phyloP scores from a whole-genome alignment of 1,140 invertebrate genomes.

The Trichonephila clavata region DNA sequence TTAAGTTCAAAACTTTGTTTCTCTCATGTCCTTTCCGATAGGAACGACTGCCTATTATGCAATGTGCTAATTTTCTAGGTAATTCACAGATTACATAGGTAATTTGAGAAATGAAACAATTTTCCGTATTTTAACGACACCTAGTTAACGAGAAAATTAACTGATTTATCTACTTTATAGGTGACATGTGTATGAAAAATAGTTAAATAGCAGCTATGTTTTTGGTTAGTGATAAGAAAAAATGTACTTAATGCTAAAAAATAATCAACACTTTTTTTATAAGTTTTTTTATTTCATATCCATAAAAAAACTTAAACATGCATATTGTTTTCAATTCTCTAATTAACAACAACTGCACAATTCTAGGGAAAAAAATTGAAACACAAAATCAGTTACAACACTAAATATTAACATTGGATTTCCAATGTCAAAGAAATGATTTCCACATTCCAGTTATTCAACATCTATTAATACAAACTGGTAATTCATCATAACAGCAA shows the following conservation, averaged over 20 bases:
- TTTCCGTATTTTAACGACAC: too few relatives aligned
- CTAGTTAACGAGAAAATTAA: too few relatives aligned
- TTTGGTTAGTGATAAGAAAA: too few relatives aligned
- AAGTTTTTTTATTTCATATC: conserved; percentile 36
- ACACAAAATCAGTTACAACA: background rate
- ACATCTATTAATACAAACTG: background rate
- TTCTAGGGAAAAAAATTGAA: background rate
- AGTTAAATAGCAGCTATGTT: too few relatives aligned
- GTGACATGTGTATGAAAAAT: too few relatives aligned
- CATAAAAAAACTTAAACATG: conserved; percentile 36
- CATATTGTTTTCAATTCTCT: background rate
- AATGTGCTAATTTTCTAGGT: too few relatives aligned
- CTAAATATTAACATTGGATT: background rate
- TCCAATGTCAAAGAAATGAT: background rate
- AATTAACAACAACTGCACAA: background rate
- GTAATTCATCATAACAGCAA: background rate
- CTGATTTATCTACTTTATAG: too few relatives aligned
- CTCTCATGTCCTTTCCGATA: too few relatives aligned
- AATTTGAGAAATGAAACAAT: too few relatives aligned
- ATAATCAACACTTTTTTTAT: background rate
- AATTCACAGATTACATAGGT: too few relatives aligned
- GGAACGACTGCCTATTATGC: too few relatives aligned
- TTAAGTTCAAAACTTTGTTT: too few relatives aligned
- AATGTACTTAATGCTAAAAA: background rate
- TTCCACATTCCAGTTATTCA: background rate